Evolutionary conservation across 2,113 vertebrate genomes (phyloP).

Genomic region (Cynopterus brachyotis): DNA sequence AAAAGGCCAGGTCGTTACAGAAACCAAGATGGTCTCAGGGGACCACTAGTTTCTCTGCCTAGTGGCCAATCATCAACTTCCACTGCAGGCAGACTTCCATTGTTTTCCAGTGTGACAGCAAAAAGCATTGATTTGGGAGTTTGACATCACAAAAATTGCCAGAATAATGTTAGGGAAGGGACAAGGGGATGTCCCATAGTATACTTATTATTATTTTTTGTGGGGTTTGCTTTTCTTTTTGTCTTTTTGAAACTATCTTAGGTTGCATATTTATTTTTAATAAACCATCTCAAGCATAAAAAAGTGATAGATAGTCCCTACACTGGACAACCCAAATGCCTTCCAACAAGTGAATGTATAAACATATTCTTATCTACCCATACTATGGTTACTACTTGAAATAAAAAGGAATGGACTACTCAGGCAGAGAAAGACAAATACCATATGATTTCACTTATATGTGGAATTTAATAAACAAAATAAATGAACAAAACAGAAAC

Average conservation of each 20-base stretch:
- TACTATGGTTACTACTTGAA: neutral
- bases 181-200: neutral
- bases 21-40: neutral
- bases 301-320: neutral
- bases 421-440: too few species aligned
- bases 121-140: neutral
- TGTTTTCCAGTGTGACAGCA: neutral
- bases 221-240: neutral
- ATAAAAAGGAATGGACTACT: neutral
- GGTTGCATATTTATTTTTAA: neutral
- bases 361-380: neutral
- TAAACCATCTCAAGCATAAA: neutral
- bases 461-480: too few species aligned
- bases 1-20: neutral
- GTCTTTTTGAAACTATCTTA: neutral
- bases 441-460: too few species aligned
- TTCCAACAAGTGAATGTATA: neutral
- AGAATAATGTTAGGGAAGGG: neutral
- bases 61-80: neutral
- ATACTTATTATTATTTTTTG: neutral
- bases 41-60: neutral
- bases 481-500: too few species aligned
- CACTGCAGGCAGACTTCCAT: fast-evolving
- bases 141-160: neutral
- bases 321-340: neutral